Conservation (phyloP, 1,140 invertebrate genomes). For the Hylaeus anthracinus region DNA sequence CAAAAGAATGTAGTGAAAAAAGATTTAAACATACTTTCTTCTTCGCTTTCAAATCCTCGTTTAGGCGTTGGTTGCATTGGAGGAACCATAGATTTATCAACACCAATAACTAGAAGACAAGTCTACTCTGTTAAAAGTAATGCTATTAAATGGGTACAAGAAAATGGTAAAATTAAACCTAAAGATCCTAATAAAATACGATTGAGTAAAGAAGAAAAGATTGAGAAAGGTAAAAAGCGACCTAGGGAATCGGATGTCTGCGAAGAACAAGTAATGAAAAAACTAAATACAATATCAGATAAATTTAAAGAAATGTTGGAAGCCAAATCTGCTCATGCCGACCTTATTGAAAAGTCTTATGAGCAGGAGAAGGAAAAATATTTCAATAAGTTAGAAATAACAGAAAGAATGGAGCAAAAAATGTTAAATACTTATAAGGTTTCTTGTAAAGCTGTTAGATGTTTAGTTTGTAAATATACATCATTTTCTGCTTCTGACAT, state of each 20-base stretch:
- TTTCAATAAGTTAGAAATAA: conserved; percentile 93
- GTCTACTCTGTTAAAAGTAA: conserved; percentile 84
- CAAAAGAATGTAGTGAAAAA: neutral
- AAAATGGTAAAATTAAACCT: conserved; percentile 85
- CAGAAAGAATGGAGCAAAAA: conserved; percentile 95
- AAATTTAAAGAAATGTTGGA: conserved; percentile 91
- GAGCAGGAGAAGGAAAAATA: conserved; percentile 91
- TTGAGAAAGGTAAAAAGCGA: conserved; percentile 80
- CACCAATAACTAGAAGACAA: conserved; percentile 82
- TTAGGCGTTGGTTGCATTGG: conserved; percentile 74
- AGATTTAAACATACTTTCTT: conserved; percentile 3
- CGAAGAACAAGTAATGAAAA: conserved; percentile 78
- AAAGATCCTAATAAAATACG: conserved; percentile 85
- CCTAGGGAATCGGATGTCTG: conserved; percentile 77
- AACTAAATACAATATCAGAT: conserved; percentile 82
- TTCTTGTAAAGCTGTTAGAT: conserved; percentile 92
- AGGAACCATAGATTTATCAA: conserved; percentile 84
- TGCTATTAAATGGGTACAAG: conserved; percentile 85
- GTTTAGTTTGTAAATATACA: conserved; percentile 94
- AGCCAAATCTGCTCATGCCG: conserved; percentile 88
- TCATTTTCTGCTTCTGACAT: conserved; percentile 91
- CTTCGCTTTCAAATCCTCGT: conserved; percentile 55
- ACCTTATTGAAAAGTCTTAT: conserved; percentile 88
- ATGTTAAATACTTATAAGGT: conserved; percentile 93
- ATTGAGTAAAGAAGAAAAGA: conserved; percentile 82